Evolutionary conservation across 2,888 invertebrate species (phyloP).

Genomic region (Coleophora deauratella): DNA sequence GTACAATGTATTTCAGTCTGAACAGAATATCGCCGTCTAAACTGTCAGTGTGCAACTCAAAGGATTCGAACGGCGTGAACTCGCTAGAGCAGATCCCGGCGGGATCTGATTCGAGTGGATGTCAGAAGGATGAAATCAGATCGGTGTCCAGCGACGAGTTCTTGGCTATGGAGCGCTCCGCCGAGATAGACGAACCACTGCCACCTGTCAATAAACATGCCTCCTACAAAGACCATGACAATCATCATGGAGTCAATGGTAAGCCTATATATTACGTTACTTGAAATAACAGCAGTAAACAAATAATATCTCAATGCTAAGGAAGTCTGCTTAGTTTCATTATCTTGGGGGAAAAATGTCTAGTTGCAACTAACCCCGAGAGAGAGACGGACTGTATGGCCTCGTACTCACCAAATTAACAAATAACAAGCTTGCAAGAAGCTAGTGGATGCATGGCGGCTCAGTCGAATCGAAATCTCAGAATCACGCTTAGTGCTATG

Average conservation of each 20-base stretch:
- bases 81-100: constrained; percentile 46
- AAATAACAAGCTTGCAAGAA: no score
- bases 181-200: constrained; percentile 45
- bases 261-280: constrained; percentile 9
- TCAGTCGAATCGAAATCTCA: no score
- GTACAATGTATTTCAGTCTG: constrained; percentile 34
- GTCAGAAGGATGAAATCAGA: constrained; percentile 51
- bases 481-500: no score
- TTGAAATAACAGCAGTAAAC: no score
- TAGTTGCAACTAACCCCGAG: no score
- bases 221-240: constrained; percentile 39
- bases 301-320: no score
- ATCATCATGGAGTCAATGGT: constrained; percentile 35
- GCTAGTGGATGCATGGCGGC: no score
- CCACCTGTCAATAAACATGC: constrained; percentile 16
- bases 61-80: constrained; percentile 44
- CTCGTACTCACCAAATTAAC: no score
- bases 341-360: no score
- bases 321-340: no score
- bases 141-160: constrained; percentile 65
- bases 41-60: constrained; percentile 53
- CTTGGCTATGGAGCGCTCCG: constrained; percentile 64
- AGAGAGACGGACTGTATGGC: no score
- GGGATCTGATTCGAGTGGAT: constrained; percentile 49
- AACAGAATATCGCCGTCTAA: constrained; percentile 67